Base-by-base conservation (phyloP, 2,113 vertebrate species). In the Poicephalus gulielmi region DNA sequence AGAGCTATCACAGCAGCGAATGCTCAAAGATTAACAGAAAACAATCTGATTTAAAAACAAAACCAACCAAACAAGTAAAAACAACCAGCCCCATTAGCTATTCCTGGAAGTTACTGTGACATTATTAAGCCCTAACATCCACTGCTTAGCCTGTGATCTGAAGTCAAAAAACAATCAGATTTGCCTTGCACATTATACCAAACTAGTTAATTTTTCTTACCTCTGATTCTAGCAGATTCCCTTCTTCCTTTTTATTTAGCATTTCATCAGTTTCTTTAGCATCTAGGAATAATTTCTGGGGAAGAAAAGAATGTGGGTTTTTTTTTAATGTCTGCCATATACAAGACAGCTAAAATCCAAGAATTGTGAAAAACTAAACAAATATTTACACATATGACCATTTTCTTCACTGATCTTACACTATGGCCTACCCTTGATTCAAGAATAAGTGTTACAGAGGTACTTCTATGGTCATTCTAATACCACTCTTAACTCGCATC, bases 211-310 rank as follows among this genome's bases (percentile, higher is more conserved):
- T 57, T 85, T 85, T 92, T 70, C 97, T 97, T 83, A 98, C 98
- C 94, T 98, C 98, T 46, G 97, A 92, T 37, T 97, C 79, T 71
- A 97, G 85, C 14, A 87, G 96, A 83, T 82, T 15, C 37, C 10
- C 90, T 44, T 93, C 86, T 78, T 96, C 93, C 16, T 41, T 95
- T 66, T 73, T 80, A 41, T 85, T 88, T 78, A 41, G 46, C 17
- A 67, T 60, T 96, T 96, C 95, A 47, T 92, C 86, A 49, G 64
- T 94, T 85, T 31, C 80, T 88, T 95, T 92, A 68, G 87, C 67
- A 80, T 80, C 96, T 64, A 11, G 76, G 49, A 97, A 55, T 49
- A 95, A 92, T 71, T 98, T 97, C 98, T 98, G 81, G 43, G 70
- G 69, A 44, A 44, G 33, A 76, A 14, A 28, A 50, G 17, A 33